Evolutionary conservation across 2,888 invertebrate species (phyloP).

Genomic region (Aplocera efformata): DNA sequence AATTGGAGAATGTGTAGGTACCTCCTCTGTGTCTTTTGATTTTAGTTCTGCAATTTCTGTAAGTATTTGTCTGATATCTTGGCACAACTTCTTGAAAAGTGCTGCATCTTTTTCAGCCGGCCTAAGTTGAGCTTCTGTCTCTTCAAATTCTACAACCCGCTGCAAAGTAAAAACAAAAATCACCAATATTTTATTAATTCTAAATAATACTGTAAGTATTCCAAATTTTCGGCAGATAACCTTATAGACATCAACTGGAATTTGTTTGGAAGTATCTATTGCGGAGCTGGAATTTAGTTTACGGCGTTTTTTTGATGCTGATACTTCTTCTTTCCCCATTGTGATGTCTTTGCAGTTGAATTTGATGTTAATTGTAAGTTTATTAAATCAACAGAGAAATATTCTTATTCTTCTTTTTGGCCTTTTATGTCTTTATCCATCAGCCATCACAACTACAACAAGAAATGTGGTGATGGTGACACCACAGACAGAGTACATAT

Average conservation of each 20-base stretch:
- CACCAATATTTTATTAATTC: too few species aligned
- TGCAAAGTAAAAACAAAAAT: conserved; percentile 42
- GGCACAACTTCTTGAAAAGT: conserved; percentile 85
- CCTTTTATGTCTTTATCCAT: too few species aligned
- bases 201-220: too few species aligned
- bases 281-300: conserved; percentile 67
- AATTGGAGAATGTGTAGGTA: conserved; percentile 43
- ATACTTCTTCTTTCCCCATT: conserved; percentile 74
- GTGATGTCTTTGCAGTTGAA: not conserved
- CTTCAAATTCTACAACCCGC: conserved; percentile 87
- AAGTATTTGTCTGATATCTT: conserved; percentile 84
- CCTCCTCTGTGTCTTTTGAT: conserved; percentile 76
- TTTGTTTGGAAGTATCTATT: conserved; percentile 59
- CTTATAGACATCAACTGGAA: conserved; percentile 81
- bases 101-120: conserved; percentile 84
- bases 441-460: too few species aligned
- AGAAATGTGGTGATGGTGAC: too few species aligned
- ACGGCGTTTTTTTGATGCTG: conserved; percentile 79
- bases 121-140: conserved; percentile 84
- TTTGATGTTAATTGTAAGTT: too few species aligned
- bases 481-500: too few species aligned
- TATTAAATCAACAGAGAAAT: too few species aligned
- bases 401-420: too few species aligned
- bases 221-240: too few species aligned
- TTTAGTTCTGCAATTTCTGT: conserved; percentile 85